Evolutionary conservation across 2,797 vertebrate species (phyloP), one percentile per base, ranked within the genome.

Genomic region (Takifugu rubripes): DNA sequence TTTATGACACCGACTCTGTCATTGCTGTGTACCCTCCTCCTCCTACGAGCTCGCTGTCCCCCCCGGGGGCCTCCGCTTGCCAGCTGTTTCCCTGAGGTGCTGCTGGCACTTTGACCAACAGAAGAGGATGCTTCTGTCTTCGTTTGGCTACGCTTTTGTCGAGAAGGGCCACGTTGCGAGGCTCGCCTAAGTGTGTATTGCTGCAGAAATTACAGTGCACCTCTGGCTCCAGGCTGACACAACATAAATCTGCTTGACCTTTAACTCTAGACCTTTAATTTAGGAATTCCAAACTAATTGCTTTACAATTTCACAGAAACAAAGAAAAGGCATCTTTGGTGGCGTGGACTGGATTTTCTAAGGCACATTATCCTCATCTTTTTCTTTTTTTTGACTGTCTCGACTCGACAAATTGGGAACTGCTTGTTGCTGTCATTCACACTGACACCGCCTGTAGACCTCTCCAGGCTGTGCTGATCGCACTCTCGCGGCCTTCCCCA

Each of bases 201-300:
- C 27, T 29, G 36, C 36, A 83, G 84, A 91, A 80, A 91, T 91
- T 88, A 90, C 84, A 91, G 89, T 87, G 87, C 71, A 21, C 56
- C 58, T 63, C 53, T 63, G 68, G 68, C 74, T 78, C 75, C 59
- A 57, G 87, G 79, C 77, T 44, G 47, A 61, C 57, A 29, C 56
- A 61, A 73, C 81, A 81, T 84, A 85, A 70, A 88, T 89, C 84
- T 83, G 77, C 54, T 78, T 85, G 86, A 87, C 90, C 84, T 83
- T 83, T 82, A 78, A 75, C 77, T 64, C 54, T 26, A 66, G 68
- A 81, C 78, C 81, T 88, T 86, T 88, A 74, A 83, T 88, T 80
- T 71, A 50, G 56, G 77, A 74, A 86, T 89, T 86, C 83, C 87
- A 78, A 73, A 70, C 84, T 84, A 89, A 85, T 86, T 84, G 77